Evolutionary conservation across 2,797 vertebrate species (phyloP).

Genomic region (Eptatretus atami): DNA sequence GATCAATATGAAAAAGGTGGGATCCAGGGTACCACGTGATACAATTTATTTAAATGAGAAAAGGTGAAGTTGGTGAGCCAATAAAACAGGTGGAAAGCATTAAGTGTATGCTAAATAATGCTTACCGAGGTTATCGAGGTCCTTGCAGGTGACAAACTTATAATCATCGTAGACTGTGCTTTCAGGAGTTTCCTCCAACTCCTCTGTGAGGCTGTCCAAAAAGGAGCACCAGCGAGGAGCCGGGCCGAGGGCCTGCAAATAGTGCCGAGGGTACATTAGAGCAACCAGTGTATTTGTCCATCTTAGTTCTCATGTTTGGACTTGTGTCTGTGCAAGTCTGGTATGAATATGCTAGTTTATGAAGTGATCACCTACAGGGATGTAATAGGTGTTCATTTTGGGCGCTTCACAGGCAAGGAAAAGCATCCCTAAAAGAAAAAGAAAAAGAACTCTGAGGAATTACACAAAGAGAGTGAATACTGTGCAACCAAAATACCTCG

Average conservation of each 20-base stretch:
- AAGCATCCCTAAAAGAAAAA: slow-evolving; percentile 37
- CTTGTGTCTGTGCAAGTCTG: no score
- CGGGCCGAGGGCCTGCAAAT: slow-evolving; percentile 49
- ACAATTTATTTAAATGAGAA: no score
- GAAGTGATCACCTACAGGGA: slow-evolving; percentile 36
- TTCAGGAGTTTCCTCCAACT: slow-evolving; percentile 81
- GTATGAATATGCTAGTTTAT: no score
- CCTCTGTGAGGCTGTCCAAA: slow-evolving; percentile 74
- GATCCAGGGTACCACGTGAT: no score
- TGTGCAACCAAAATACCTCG: no score
- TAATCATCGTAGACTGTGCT: slow-evolving; percentile 85
- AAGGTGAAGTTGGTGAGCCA: neutral
- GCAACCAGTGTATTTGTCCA: no score
- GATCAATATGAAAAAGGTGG: no score
- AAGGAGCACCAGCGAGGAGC: slow-evolving; percentile 90
- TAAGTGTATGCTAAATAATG: neutral
- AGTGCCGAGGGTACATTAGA: no score
- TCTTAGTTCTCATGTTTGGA: no score
- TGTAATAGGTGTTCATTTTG: slow-evolving; percentile 90
- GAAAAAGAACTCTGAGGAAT: neutral
- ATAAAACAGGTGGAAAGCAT: neutral
- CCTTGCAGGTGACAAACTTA: slow-evolving; percentile 77
- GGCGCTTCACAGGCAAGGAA: slow-evolving; percentile 82
- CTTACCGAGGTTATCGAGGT: slow-evolving; percentile 76
- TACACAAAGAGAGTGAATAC: neutral